Evolutionary conservation across 2,888 invertebrate species (phyloP).

Genomic region (Zhengitettix transpicula): DNA sequence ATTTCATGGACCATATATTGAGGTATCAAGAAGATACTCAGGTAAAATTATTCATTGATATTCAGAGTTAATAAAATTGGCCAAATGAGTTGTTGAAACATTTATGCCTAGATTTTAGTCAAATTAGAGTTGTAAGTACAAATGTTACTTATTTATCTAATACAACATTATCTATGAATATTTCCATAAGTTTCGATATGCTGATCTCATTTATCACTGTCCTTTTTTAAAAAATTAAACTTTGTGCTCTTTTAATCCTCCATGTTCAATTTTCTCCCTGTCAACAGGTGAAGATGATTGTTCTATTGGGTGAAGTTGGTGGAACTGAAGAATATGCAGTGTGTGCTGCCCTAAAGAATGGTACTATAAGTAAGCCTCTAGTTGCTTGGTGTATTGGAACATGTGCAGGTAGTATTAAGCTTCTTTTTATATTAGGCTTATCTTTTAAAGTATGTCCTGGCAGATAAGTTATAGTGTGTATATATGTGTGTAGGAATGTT

Average conservation of each 20-base stretch:
- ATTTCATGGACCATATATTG: constrained; percentile 92
- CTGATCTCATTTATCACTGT: too few relatives aligned
- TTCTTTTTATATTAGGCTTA: not conserved
- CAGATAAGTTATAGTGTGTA: too few relatives aligned
- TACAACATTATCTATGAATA: not conserved
- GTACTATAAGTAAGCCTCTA: constrained; percentile 77
- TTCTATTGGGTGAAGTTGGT: constrained; percentile 95
- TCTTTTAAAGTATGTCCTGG: not conserved
- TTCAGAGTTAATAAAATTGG: not conserved
- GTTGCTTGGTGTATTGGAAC: constrained; percentile 99
- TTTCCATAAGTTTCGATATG: too few relatives aligned
- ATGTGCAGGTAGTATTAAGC: constrained; percentile 39
- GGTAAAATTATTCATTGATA: constrained; percentile 19
- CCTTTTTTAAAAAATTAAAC: too few relatives aligned
- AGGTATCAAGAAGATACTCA: constrained; percentile 50
- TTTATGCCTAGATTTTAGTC: not conserved
- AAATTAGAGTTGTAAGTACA: too few relatives aligned
- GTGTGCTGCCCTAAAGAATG: constrained; percentile 65
- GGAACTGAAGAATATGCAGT: constrained; percentile 97
- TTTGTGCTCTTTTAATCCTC: too few relatives aligned
- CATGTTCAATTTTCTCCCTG: constrained; percentile 16
- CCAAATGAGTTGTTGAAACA: not conserved
- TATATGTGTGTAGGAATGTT: constrained; percentile 46
- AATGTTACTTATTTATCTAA: not conserved
- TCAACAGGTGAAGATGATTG: constrained; percentile 74